Percentiles rank a stretch among this genome's conserved stretches.
phyloP scores from a whole-genome alignment of 2,888 invertebrate species.

The Dicranocentrus wangi region DNA sequence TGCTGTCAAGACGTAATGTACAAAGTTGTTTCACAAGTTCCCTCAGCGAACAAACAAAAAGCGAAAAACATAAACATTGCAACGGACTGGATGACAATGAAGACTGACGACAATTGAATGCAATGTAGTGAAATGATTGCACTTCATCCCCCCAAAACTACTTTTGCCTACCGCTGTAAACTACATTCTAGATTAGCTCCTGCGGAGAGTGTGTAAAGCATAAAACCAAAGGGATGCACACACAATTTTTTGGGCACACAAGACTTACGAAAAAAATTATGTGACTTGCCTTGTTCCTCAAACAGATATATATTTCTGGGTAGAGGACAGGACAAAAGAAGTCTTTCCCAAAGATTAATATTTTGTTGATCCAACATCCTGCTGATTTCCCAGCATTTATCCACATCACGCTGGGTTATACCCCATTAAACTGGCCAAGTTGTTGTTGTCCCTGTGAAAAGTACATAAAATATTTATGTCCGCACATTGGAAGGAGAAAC shows the following conservation, averaged over 20 bases:
- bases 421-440: conserved; percentile 67
- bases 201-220: conserved; percentile 61
- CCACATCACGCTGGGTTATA: conserved; percentile 69
- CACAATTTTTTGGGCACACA: conserved; percentile 42
- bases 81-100: conserved; percentile 56
- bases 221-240: conserved; percentile 47
- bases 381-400: conserved; percentile 71
- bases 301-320: conserved; percentile 21
- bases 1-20: neutral
- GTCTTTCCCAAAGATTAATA: conserved; percentile 71
- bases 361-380: conserved; percentile 72
- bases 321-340: conserved; percentile 62
- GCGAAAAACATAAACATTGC: conserved; percentile 29
- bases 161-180: conserved; percentile 45
- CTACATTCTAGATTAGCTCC: conserved; percentile 62
- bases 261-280: conserved; percentile 21
- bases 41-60: neutral
- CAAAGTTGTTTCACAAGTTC: neutral
- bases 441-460: conserved; percentile 66
- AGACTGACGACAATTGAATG: conserved; percentile 34
- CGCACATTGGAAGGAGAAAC: conserved; percentile 64
- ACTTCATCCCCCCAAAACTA: conserved; percentile 28
- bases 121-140: conserved; percentile 13
- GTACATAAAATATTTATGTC: conserved; percentile 66
- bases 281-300: conserved; percentile 33